Evolutionary conservation across 2,113 vertebrate species (phyloP).

Genomic region (Peromyscus leucopus): DNA sequence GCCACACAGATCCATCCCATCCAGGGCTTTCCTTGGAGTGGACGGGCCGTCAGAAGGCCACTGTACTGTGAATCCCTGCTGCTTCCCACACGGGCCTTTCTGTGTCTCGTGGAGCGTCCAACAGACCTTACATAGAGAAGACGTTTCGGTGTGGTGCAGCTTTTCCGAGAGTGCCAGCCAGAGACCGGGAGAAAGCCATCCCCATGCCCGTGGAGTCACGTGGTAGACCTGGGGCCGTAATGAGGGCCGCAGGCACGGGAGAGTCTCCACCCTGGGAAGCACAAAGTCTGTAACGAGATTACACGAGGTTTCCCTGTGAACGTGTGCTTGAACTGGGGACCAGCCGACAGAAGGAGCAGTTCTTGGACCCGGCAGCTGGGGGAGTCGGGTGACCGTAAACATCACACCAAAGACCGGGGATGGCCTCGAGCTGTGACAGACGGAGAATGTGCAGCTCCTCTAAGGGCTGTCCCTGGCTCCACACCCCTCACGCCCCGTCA

Average conservation of each 20-base stretch:
- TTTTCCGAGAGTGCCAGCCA: constrained; percentile 11
- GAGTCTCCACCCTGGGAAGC: neutral
- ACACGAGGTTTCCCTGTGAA: neutral
- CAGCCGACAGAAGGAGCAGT: neutral
- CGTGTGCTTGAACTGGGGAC: neutral
- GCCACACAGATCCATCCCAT: constrained; percentile 49
- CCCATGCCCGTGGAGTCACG: neutral
- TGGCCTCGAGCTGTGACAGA: neutral
- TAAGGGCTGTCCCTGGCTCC: neutral
- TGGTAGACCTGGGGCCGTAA: too few species aligned
- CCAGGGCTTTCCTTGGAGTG: constrained; percentile 75
- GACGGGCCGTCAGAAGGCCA: constrained; percentile 44
- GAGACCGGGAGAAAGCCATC: neutral
- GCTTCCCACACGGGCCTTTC: neutral
- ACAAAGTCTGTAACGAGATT: neutral
- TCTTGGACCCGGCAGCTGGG: neutral
- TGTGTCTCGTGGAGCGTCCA: constrained; percentile 20
- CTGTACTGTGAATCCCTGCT: neutral
- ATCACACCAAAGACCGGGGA: constrained; percentile 85
- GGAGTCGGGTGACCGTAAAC: neutral
- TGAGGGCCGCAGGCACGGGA: neutral
- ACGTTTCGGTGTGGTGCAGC: constrained; percentile 50
- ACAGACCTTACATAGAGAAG: constrained; percentile 50
- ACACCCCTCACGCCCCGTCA: neutral
- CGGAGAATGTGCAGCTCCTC: neutral